These are phyloP conservation scores for Blastomussa wellsi DNA, from an alignment of 92 coral and sea anemone species.

Conservation along the genomic window DNA sequence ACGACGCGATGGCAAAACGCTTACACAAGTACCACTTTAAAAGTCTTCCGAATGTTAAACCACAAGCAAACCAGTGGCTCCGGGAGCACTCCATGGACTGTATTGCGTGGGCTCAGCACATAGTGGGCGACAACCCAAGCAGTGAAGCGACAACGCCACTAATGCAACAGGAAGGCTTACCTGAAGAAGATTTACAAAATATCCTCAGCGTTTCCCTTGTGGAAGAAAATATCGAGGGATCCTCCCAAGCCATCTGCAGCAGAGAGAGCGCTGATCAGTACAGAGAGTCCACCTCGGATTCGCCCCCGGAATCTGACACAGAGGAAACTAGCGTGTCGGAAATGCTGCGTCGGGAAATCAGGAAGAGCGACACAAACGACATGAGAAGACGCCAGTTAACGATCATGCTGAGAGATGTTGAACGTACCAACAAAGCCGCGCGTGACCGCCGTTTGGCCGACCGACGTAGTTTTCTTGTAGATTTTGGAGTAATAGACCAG, in stretches of 20 bases:
- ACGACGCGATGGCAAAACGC: conserved; percentile 54
- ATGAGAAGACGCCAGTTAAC: no score
- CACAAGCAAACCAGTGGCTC: conserved; percentile 56
- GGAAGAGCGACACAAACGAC: no score
- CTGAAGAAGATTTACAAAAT: background rate
- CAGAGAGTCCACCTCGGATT: no score
- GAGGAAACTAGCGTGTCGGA: no score
- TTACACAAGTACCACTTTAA: conserved; percentile 39
- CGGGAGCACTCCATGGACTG: conserved; percentile 49
- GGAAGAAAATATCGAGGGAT: background rate
- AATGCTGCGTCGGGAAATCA: no score
- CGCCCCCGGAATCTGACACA: background rate
- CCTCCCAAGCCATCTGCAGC: background rate
- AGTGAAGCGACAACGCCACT: background rate
- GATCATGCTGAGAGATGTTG: no score
- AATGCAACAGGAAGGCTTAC: background rate
- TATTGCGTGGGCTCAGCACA: conserved; percentile 49
- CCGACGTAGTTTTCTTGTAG: no score
- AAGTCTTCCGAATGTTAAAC: conserved; percentile 31
- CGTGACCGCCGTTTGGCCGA: no score
- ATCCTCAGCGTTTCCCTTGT: background rate
- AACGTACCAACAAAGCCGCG: no score
- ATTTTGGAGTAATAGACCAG: no score
- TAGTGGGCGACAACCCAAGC: background rate
- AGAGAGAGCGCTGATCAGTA: background rate